These are phyloP conservation scores for Chouioia cunea DNA, from an alignment of 2,888 invertebrate species.

Conservation along the genomic window DNA sequence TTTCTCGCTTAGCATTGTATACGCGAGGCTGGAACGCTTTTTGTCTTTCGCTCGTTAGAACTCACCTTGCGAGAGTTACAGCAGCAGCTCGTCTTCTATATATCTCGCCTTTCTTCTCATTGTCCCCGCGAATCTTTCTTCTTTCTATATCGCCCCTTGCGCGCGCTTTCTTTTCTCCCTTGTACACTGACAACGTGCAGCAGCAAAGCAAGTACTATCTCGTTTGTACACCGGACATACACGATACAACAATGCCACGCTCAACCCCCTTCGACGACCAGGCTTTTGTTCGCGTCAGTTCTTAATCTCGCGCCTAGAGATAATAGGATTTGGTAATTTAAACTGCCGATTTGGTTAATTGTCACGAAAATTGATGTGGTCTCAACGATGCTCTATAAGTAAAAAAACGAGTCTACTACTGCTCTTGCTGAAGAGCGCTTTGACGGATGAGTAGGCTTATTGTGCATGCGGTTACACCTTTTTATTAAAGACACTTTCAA, in stretches of 20 bases:
- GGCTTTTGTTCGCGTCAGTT: neutral
- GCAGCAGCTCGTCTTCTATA: too few species aligned
- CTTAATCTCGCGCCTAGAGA: slow-evolving; percentile 29
- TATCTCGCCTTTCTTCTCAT: too few species aligned
- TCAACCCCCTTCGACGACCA: neutral
- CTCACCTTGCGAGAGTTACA: slow-evolving; percentile 36
- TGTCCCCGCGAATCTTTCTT: too few species aligned
- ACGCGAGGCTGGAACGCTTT: slow-evolving; percentile 1
- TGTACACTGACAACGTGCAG: neutral
- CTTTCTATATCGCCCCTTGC: neutral
- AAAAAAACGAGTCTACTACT: too few species aligned
- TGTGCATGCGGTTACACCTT: too few species aligned
- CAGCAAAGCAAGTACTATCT: neutral
- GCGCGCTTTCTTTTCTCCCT: slow-evolving; percentile 1
- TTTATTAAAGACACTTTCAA: too few species aligned
- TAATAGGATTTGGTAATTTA: slow-evolving; percentile 43
- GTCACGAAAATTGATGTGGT: slow-evolving; percentile 43
- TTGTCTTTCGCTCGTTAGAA: slow-evolving; percentile 44
- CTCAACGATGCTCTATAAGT: neutral
- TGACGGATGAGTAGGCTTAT: slow-evolving; percentile 13
- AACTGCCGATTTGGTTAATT: slow-evolving; percentile 42
- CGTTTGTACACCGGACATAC: slow-evolving; percentile 3
- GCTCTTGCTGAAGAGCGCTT: neutral
- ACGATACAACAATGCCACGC: neutral
- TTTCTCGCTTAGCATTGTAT: neutral